Percentiles rank a stretch among this genome's conserved stretches.
Conservation (phyloP, 2,113 vertebrate species). For the Egretta garzetta region DNA sequence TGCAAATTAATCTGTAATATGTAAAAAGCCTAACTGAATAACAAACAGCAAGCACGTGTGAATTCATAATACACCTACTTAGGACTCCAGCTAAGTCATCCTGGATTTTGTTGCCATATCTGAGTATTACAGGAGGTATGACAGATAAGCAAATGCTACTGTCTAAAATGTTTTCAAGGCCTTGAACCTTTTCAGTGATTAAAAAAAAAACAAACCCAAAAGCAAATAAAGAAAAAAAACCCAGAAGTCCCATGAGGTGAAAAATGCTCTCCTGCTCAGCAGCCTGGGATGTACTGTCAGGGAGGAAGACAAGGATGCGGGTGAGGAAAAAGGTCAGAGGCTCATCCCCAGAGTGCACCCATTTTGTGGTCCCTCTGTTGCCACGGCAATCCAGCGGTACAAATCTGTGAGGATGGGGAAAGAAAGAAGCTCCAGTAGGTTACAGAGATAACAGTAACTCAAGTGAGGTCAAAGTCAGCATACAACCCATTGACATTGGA, state of each 20-base stretch:
- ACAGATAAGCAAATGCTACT: background rate
- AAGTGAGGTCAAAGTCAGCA: background rate
- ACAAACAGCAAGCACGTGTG: background rate
- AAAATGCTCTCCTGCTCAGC: background rate
- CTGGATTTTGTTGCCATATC: background rate
- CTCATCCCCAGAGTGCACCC: background rate
- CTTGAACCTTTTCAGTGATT: background rate
- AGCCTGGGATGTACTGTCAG: background rate
- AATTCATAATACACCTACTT: background rate
- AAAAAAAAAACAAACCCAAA: too few species aligned
- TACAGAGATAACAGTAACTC: background rate
- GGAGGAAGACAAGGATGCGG: background rate
- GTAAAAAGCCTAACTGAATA: background rate
- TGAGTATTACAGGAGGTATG: background rate
- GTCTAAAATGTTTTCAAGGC: background rate
- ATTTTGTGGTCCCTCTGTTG: background rate
- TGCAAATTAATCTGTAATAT: background rate
- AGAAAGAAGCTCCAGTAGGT: background rate
- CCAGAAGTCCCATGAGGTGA: background rate
- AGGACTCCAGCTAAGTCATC: background rate
- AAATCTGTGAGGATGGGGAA: background rate
- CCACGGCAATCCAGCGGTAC: fast-evolving
- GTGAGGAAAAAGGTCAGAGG: background rate
- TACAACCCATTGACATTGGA: background rate
- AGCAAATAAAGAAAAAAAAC: too few species aligned